Base-by-base conservation (phyloP, 2,797 vertebrate genomes). In the Tragelaphus oryx region DNA sequence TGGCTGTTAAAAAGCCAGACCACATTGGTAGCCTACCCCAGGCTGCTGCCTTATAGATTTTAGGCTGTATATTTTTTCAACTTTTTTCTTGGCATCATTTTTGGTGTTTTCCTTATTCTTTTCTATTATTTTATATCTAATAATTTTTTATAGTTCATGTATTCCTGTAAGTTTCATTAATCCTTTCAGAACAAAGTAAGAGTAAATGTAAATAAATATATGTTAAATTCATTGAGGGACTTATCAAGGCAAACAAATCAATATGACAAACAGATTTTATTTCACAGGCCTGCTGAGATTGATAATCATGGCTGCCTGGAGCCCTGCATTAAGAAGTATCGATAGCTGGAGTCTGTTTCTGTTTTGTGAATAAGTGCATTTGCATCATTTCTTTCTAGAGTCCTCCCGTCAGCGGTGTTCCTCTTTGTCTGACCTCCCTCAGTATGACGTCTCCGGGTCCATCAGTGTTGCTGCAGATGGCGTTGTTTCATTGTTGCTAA, bases 171-270 rank as follows among this genome's bases (percentile, higher is more conserved):
- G 33, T 71, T 37, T 94, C 12, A 24, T 89, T 84, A 57, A 57
- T 87, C 30, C 26, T 87, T 93, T 82, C 44, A 94, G 94, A 96
- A 87, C 9, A 92, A 85, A 95, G 65, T 68, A 48, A n/a, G 44
- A 16, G 37, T 88, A 33, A 62, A 3, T 37, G 8, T 65, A 92
- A 81, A 81, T 80, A 52, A 62, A 82, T 82, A 44, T 33, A 33
- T 44, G 48, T 55, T 37, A 92, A 87, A 71, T 95, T n/a, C 37
- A 14, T 54, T 17, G 50, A 83, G n/a, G 75, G 83, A 52, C 11
- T n/a, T 46, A 52, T 55, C 4, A 57, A 68, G 44, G 80, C 50
- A 87, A 59, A 50, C 14, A 82, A 59, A 55, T 82, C n/a, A 76
- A 44, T 44, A 18, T n/a, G 37, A 80, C 62, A 71, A 54, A 17